phyloP scores from a whole-genome alignment of 2,888 invertebrate species.

The Sipha maydis region DNA sequence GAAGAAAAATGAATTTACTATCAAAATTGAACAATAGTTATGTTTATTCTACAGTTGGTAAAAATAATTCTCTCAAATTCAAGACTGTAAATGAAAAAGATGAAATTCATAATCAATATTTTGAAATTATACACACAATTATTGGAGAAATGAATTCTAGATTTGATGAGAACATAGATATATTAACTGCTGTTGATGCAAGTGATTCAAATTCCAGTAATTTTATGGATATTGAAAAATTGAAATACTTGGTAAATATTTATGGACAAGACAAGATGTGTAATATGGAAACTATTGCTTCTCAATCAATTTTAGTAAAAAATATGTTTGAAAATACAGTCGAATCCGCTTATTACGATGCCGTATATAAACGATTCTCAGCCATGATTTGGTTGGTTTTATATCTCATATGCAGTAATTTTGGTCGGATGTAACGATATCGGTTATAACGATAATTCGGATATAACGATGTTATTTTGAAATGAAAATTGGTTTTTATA shows the following conservation, averaged over 20 bases:
- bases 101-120: conserved; percentile 2
- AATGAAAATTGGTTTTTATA: too few relatives aligned
- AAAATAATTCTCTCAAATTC: background rate
- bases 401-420: too few relatives aligned
- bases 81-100: conserved; percentile 1
- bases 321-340: conserved; percentile 1
- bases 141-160: background rate
- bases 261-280: background rate
- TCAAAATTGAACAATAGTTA: conserved; percentile 11
- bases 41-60: conserved; percentile 19
- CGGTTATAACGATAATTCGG: too few relatives aligned
- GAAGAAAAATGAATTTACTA: conserved; percentile 5
- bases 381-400: too few relatives aligned
- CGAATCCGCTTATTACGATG: too few relatives aligned
- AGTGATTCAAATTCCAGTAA: conserved; percentile 10
- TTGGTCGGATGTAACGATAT: too few relatives aligned
- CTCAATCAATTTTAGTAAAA: conserved; percentile 20
- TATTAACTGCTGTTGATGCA: conserved; percentile 15
- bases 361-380: too few relatives aligned
- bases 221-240: background rate
- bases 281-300: background rate
- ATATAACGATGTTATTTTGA: too few relatives aligned
- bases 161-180: conserved; percentile 6
- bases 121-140: conserved; percentile 10
- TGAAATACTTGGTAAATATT: background rate